These are phyloP conservation scores for Seriola rivoliana DNA, from an alignment of 2,113 vertebrate species.

Conservation along the genomic window DNA sequence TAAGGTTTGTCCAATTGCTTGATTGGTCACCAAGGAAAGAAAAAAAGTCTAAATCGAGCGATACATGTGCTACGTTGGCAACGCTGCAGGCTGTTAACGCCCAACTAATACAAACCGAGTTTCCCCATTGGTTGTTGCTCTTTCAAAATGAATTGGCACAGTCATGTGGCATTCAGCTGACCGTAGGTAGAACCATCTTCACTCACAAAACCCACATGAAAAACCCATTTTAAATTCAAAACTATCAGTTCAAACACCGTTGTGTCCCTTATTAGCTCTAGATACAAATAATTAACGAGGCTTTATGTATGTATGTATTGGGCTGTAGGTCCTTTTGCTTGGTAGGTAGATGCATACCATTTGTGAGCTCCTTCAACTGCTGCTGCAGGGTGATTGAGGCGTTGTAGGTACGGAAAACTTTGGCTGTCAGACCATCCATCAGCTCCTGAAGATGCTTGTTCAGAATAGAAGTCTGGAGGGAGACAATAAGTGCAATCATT, in stretches of 20 bases:
- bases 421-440: slow-evolving; percentile 98
- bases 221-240: neutral
- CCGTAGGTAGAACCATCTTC: too few species aligned
- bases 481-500: neutral
- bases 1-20: too few species aligned
- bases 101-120: too few species aligned
- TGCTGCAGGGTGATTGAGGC: slow-evolving; percentile 98
- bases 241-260: neutral
- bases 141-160: too few species aligned
- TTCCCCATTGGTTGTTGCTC: too few species aligned
- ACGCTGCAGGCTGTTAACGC: too few species aligned
- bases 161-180: too few species aligned
- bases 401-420: slow-evolving; percentile 99
- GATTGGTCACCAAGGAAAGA: too few species aligned
- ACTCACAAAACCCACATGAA: slow-evolving; percentile 4
- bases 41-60: too few species aligned
- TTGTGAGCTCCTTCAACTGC: slow-evolving; percentile 95
- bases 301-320: too few species aligned
- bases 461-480: slow-evolving; percentile 92
- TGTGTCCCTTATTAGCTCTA: neutral
- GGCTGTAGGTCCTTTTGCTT: neutral
- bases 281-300: too few species aligned
- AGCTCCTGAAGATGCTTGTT: slow-evolving; percentile 99
- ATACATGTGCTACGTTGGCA: too few species aligned
- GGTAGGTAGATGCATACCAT: slow-evolving; percentile 80